Evolutionary conservation across 2,113 vertebrate species (phyloP), one percentile per base, ranked within the genome.

Genomic region (Plotosus lineatus): DNA sequence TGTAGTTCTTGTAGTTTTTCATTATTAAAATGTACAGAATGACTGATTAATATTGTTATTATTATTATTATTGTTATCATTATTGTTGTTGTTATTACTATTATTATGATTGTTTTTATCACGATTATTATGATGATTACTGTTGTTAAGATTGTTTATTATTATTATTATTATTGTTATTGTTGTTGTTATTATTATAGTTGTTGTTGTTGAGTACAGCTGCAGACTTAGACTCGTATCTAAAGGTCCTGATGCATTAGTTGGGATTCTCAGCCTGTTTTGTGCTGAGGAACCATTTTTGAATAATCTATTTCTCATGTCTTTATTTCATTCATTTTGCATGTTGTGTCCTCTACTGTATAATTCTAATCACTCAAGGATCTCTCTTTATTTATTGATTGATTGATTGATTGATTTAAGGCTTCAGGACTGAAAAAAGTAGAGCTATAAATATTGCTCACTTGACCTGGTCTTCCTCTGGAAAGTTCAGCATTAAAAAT

Each of bases 1-100:
- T 65, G 61, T 65, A 38, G 61, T 38, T 65, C 33, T 8, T 38
- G 61, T 65, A 21, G 2, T 63, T 15, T 1, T 36, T 63, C 31
- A 23, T 38, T 63, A 19, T 19, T 36, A 21, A 63, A 44, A 68
- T 21, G 4, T 26, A 2, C 11, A 9, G 11, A 1, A 10, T 26
- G 38, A 42, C 6, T 66, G 10, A 40, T 56, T 56, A 53, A 23
- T 55, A 55, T 6, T 55, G n/a, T 6, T 55, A n/a, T 6, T 55
- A n/a, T 4, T 58, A 31, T 1, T 58, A 31, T 0, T 65, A 9
- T 1, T 38, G 23, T 23, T 38, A 23, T 23, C 42, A 42, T 42
- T 42, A 66, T 42, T 66, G 11, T 26, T 68, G n/a, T 42, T 42
- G n/a, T 42, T 68, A 65, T 40, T 66, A 66, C 42, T 66, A 66